Percentiles rank a stretch among this genome's conserved stretches.
These are phyloP conservation scores for Pelochelys cantorii DNA, from an alignment of 2,797 vertebrate species.

Conservation along the genomic window DNA sequence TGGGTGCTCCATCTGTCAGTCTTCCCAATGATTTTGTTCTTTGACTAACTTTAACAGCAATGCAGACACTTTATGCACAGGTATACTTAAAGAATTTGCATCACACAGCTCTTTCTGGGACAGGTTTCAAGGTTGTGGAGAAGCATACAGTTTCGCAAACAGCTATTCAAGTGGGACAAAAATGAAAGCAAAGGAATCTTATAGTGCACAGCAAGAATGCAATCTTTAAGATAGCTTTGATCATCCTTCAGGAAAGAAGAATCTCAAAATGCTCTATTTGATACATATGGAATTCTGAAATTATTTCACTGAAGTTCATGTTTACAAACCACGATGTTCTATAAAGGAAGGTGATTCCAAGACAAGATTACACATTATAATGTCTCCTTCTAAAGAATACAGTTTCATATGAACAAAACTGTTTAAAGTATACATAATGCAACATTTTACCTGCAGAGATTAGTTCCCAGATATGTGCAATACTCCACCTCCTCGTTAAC, in stretches of 20 bases:
- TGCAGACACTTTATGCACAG: not conserved
- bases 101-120: not conserved
- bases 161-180: constrained; percentile 12
- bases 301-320: not conserved
- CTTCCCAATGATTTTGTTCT: not conserved
- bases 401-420: not conserved
- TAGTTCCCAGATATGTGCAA: not conserved
- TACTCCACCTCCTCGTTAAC: accelerated
- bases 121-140: not conserved
- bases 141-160: not conserved
- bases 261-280: not conserved
- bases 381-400: not conserved
- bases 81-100: not conserved
- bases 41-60: not conserved
- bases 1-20: not conserved
- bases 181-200: not conserved
- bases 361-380: not conserved
- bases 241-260: not conserved
- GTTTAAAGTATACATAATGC: not conserved
- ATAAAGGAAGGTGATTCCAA: not conserved
- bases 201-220: not conserved
- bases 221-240: not conserved
- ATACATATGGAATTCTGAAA: not conserved
- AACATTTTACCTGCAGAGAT: not conserved
- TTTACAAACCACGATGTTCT: not conserved